Conservation (phyloP, 2,113 vertebrate species). For the Amphilophus citrinellus region DNA sequence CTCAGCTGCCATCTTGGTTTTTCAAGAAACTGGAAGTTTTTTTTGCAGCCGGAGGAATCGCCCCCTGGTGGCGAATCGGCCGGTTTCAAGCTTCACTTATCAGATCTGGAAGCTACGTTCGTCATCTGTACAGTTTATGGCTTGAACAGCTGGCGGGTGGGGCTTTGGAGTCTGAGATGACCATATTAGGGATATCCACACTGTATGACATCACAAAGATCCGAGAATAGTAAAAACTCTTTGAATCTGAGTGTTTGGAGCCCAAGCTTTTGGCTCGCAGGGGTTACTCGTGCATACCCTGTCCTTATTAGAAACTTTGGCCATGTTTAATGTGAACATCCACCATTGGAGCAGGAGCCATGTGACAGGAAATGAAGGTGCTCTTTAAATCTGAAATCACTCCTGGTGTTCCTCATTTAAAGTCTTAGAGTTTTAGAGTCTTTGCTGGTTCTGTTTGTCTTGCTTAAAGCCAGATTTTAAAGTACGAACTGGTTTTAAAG, state of each 20-base stretch:
- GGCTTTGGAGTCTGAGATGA: neutral
- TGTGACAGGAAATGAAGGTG: neutral
- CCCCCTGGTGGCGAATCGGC: neutral
- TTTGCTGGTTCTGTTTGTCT: neutral
- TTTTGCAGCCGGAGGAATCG: neutral
- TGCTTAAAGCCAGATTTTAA: neutral
- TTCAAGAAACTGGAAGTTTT: neutral
- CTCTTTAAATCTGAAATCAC: neutral
- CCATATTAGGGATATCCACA: neutral
- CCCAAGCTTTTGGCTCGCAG: neutral
- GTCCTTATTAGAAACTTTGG: neutral
- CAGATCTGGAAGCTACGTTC: too few species aligned
- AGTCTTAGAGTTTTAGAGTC: neutral
- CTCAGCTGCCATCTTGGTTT: too few species aligned
- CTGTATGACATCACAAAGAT: conserved; percentile 6
- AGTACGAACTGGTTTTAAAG: neutral
- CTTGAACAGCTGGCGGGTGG: neutral
- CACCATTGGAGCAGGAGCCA: neutral
- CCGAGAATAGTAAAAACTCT: neutral
- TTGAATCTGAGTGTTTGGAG: neutral
- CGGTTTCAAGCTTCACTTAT: too few species aligned
- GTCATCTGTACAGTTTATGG: neutral
- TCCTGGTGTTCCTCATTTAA: neutral
- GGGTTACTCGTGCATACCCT: neutral
- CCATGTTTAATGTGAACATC: neutral